Conservation (phyloP, 2,113 vertebrate genomes). For the Pygoscelis adeliae region DNA sequence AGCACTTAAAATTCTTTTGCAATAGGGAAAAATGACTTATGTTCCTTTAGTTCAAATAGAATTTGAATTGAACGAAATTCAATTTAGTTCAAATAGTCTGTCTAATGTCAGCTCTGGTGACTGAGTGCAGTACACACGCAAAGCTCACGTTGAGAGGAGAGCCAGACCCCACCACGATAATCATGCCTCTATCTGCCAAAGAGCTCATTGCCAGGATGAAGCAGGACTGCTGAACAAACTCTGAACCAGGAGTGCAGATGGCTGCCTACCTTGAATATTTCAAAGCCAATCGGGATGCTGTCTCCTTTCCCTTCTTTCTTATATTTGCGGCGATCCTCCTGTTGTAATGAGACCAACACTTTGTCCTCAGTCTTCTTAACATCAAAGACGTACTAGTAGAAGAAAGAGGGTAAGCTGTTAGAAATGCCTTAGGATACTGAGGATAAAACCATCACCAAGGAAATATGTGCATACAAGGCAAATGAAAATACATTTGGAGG, state of each 20-base stretch:
- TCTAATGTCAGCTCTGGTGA: neutral
- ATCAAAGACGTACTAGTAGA: constrained; percentile 86
- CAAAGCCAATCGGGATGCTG: constrained; percentile 86
- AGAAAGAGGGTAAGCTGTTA: neutral
- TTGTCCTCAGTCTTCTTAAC: constrained; percentile 85
- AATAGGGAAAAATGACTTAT: neutral
- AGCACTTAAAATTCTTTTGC: neutral
- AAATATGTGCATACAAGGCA: fast-evolving
- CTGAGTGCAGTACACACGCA: neutral
- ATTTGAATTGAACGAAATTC: neutral
- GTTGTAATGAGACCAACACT: constrained; percentile 88
- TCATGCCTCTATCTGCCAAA: neutral
- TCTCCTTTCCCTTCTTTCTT: constrained; percentile 83
- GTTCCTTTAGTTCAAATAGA: neutral
- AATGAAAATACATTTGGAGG: neutral
- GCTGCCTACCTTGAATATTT: constrained; percentile 84
- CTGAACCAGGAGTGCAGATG: neutral
- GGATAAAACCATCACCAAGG: neutral
- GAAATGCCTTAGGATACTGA: neutral
- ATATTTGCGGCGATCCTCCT: constrained; percentile 86
- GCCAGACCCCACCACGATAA: neutral
- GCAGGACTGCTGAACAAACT: neutral
- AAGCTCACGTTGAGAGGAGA: neutral
- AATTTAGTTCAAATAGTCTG: neutral
- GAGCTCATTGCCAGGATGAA: neutral